phyloP scores from a whole-genome alignment of 2,888 invertebrate species.

The Rotaria socialis region DNA sequence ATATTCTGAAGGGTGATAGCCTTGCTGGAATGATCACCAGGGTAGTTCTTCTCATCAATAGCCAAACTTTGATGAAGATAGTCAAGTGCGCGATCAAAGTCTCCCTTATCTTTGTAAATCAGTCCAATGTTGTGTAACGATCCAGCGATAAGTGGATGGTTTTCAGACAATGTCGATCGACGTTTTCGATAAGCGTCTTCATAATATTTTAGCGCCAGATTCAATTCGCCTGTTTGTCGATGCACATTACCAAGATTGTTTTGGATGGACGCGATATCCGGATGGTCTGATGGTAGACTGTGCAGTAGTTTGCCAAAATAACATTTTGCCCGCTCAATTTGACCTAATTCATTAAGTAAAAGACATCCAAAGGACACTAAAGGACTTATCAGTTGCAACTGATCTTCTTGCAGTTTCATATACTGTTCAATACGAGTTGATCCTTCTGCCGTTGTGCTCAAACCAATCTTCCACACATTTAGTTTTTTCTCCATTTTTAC shows the following conservation, averaged over 20 bases:
- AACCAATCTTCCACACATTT: neutral
- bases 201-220: neutral
- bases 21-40: no score
- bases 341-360: neutral
- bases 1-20: neutral
- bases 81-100: no score
- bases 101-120: no score
- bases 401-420: neutral
- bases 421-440: neutral
- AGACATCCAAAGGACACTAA: neutral
- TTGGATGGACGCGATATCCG: neutral
- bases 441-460: neutral
- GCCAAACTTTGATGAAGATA: no score
- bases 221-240: neutral
- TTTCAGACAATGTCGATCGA: no score
- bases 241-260: neutral
- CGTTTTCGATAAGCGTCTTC: neutral
- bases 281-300: neutral
- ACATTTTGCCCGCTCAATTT: neutral
- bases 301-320: neutral
- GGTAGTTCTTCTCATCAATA: no score
- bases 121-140: no score
- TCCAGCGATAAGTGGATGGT: no score
- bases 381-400: neutral
- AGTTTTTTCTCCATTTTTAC: neutral